Evolutionary conservation across 2,113 vertebrate genomes (phyloP), one percentile per base, ranked within the genome.

Genomic region (Symphodus melops): DNA sequence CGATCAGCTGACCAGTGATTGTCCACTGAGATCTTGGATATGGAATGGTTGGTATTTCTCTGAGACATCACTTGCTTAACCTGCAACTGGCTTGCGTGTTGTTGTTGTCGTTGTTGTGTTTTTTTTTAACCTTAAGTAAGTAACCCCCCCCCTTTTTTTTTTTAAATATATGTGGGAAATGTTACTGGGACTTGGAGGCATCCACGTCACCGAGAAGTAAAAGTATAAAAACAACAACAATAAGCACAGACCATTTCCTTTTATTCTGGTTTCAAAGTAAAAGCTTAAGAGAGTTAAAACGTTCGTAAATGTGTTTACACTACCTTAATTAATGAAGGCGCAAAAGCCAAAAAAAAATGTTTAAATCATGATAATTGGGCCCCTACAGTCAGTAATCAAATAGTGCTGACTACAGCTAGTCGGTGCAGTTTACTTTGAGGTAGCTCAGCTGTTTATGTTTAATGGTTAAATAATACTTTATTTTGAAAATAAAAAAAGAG

Each of bases 1-100:
- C 23, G 59, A 63, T 20, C 64, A 73, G 64, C 71, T 70, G 74
- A 89, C 58, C 77, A 51, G 23, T 69, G 44, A 75, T 20, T 36
- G 59, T 79, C 70, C 20, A 36, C 54, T 68, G 28, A 66, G 33
- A 7, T 52, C 46, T 21, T 39, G 36, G 23, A 41, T 57, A 70
- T 46, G 56, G 69, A 63, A 63, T 64, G 70, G 44, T n/a, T 49
- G 65, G 46, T 52, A 62, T 82, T 57, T 42, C 41, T 56, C 59
- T 44, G 19, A 56, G 42, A 54, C 49, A 8, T 68, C 49, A 20
- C 70, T 28, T 54, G 33, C 36, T 36, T 12, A 56, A 57, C 36
- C 44, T 20, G 2, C 57, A 2, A 44, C 12, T 12, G 12, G 6
- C 21, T 23, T n/a, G n/a, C n/a, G n/a, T n/a, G n/a, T n/a, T n/a